These are phyloP conservation scores for Nannobrachium achirus DNA, from an alignment of 2,113 vertebrate species.

Conservation along the genomic window DNA sequence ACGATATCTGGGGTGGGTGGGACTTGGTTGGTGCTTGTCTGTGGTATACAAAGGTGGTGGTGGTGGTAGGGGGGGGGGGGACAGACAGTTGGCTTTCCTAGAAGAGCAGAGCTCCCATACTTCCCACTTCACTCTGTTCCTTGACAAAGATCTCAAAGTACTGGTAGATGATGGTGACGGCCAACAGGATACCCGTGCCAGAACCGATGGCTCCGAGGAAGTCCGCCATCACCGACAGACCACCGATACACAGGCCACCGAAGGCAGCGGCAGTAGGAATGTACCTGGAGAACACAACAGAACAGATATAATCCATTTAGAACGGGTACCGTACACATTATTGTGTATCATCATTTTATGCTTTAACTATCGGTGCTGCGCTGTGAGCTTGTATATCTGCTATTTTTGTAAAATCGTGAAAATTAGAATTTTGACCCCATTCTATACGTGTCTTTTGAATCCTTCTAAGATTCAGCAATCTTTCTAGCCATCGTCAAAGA, in stretches of 20 bases:
- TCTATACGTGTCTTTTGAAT: too few species aligned
- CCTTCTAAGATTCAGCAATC: too few species aligned
- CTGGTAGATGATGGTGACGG: constrained; percentile 99
- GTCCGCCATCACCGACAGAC: constrained; percentile 96
- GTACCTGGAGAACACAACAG: constrained; percentile 81
- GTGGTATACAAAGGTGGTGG: constrained; percentile 37
- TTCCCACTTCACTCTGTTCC: constrained; percentile 98
- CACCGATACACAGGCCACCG: constrained; percentile 96
- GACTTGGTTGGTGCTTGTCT: constrained; percentile 37
- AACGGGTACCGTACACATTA: too few species aligned
- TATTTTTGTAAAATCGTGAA: too few species aligned
- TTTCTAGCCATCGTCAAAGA: too few species aligned
- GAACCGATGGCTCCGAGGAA: constrained; percentile 98
- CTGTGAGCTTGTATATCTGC: too few species aligned
- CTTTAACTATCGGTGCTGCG: too few species aligned
- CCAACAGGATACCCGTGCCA: constrained; percentile 95
- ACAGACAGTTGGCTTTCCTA: constrained; percentile 67
- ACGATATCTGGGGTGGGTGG: constrained; percentile 35
- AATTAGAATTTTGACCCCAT: too few species aligned
- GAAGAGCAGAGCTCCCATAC: constrained; percentile 96
- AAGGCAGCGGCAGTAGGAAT: constrained; percentile 98
- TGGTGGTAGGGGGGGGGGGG: too few species aligned
- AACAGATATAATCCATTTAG: too few species aligned
- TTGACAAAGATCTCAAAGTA: constrained; percentile 99
- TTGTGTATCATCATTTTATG: too few species aligned